A percentile compares a stretch with the other conserved stretches of the same genome.
Evolutionary conservation across 1,140 invertebrate genomes (phyloP).

Genomic region (Zaprionus gabonicus): DNA sequence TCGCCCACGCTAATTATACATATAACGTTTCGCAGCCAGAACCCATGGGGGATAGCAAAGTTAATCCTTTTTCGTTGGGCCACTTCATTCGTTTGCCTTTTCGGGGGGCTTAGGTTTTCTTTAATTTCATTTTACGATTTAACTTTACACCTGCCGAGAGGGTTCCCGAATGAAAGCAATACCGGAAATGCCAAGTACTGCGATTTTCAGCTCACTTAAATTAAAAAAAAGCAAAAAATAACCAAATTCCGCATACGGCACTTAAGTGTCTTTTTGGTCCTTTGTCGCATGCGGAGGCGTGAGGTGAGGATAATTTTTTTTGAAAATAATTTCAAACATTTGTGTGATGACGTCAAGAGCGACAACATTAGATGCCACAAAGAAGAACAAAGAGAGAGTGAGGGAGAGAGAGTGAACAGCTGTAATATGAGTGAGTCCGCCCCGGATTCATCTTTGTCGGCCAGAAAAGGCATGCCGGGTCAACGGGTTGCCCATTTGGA

Average conservation of each 20-base stretch:
- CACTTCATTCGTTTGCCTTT: constrained; percentile 75
- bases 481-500: constrained; percentile 63
- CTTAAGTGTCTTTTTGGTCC: constrained; percentile 77
- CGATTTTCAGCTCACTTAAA: constrained; percentile 70
- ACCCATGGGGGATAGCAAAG: constrained; percentile 45
- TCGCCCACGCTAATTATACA: constrained; percentile 67
- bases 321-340: constrained; percentile 74
- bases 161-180: constrained; percentile 33
- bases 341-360: constrained; percentile 54
- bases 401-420: constrained; percentile 20
- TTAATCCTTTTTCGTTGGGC: constrained; percentile 66
- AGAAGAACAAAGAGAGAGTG: background rate
- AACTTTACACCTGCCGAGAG: constrained; percentile 82
- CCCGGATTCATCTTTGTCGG: constrained; percentile 58
- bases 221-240: constrained; percentile 57
- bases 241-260: constrained; percentile 62
- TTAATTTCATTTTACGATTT: constrained; percentile 84
- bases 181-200: constrained; percentile 21
- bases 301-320: constrained; percentile 70
- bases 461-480: constrained; percentile 64
- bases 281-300: constrained; percentile 6
- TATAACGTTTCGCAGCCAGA: constrained; percentile 14
- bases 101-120: constrained; percentile 69
- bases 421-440: constrained; percentile 58
- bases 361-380: constrained; percentile 9